phyloP scores from a whole-genome alignment of 2,113 vertebrate genomes.

The Callocephalon fimbriatum region DNA sequence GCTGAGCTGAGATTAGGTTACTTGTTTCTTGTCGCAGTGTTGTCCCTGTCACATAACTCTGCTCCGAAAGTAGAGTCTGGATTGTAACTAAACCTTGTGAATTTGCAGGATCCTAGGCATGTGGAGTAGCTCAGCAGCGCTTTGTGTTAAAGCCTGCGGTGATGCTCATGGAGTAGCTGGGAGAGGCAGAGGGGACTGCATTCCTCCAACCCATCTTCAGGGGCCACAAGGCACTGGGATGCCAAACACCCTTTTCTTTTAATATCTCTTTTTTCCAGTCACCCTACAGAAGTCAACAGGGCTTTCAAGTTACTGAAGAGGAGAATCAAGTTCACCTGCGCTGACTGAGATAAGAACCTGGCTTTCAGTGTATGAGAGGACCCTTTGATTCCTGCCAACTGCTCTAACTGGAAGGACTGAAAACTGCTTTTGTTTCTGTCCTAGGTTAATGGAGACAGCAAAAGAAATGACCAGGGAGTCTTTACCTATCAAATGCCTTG shows the following conservation, averaged over 20 bases:
- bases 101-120: background rate
- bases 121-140: background rate
- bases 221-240: background rate
- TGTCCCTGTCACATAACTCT: background rate
- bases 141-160: background rate
- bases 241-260: background rate
- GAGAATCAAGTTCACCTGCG: background rate
- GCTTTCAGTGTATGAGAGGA: accelerated
- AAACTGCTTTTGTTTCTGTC: conserved; percentile 39
- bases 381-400: background rate
- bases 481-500: conserved; percentile 98
- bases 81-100: background rate
- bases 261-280: background rate
- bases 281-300: background rate
- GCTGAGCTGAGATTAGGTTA: background rate
- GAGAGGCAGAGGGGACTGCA: background rate
- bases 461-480: conserved; percentile 96
- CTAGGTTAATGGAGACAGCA: conserved; percentile 96
- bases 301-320: background rate
- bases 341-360: background rate
- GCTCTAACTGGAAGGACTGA: background rate
- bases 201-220: background rate
- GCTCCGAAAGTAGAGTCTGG: background rate
- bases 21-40: background rate
- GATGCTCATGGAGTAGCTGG: background rate